Evolutionary conservation across 1,140 invertebrate species (phyloP), one percentile per base, ranked within the genome.

Genomic region (Campoletis sonorensis): DNA sequence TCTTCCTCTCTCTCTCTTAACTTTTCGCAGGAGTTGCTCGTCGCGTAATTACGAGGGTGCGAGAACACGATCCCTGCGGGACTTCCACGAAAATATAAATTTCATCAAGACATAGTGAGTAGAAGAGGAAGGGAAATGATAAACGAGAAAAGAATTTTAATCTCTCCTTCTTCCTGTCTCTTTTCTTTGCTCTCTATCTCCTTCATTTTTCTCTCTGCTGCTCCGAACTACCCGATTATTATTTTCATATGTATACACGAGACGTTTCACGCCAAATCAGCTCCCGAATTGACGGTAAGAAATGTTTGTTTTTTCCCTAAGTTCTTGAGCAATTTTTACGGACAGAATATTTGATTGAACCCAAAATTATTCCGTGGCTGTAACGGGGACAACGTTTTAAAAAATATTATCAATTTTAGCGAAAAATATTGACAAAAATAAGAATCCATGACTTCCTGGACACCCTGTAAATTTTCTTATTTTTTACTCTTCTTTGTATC

Each of bases 81-180:
- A 67, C 61, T 67, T 67, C 61, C 61, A 67, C 21, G 61, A 67
- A 67, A 67, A 67, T 67, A 67, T 67, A 67, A 67, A 67, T 67
- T 67, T 67, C 23, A 67, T 67, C 21, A 15, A 11, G 23, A 67
- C 26, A 21, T 58, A 1, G 4, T n/a, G 21, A n/a, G 23, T 4
- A 11, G 23, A 16, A 23, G 23, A 27, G 23, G 23, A 16, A 23
- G 23, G 4, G 26, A 27, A 13, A 67, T 67, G 61, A 67, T 67
- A 27, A 67, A 67, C n/a, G 61, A 27, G 61, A 67, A 23, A 27
- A 1, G 54, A 27, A 67, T 13, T 27, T 10, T 11, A 4, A 23
- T 67, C 54, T 58, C 54, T 58, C 54, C 21, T 15, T 58, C 18
- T 58, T 10, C 21, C 54, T 8, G 18, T 58, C 21, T 58, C 54